Evolutionary conservation across 64 coral and sea anemone species (phyloP).

Genomic region (Montipora foliosa): DNA sequence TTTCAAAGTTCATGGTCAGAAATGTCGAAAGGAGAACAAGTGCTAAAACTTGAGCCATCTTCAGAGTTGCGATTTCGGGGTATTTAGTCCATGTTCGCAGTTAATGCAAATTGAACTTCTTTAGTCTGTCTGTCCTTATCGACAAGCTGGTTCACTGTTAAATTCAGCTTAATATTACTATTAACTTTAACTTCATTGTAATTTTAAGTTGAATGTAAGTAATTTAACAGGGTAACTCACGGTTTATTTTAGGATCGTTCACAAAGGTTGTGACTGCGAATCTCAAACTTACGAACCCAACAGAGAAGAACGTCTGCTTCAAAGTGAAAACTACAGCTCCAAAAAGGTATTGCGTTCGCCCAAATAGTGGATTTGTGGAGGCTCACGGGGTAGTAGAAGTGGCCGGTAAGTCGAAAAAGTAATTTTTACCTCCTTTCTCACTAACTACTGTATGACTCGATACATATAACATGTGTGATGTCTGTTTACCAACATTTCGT

Average conservation of each 20-base stretch:
- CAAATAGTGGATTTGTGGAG: slow-evolving; percentile 94
- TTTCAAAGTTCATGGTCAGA: slow-evolving; percentile 76
- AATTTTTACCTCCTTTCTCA: too few species aligned
- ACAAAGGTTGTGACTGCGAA: slow-evolving; percentile 92
- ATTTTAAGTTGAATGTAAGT: slow-evolving; percentile 17
- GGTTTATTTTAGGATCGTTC: slow-evolving; percentile 79
- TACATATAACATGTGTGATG: too few species aligned
- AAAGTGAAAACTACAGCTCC: slow-evolving; percentile 99
- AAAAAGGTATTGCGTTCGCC: slow-evolving; percentile 94
- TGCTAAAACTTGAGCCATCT: slow-evolving; percentile 89
- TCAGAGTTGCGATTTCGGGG: slow-evolving; percentile 91
- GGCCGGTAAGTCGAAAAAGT: slow-evolving; percentile 71
- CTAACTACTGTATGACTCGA: too few species aligned
- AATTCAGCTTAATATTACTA: background rate
- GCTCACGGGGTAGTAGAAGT: slow-evolving; percentile 86
- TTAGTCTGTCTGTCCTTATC: too few species aligned
- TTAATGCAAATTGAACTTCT: background rate
- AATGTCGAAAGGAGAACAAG: slow-evolving; percentile 94
- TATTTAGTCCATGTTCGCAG: slow-evolving; percentile 32
- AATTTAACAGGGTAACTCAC: slow-evolving; percentile 13
- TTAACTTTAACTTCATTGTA: background rate
- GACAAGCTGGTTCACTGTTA: background rate
- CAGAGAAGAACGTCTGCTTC: slow-evolving; percentile 92
- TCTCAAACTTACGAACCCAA: slow-evolving; percentile 92
- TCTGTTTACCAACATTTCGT: too few species aligned